phyloP scores from a whole-genome alignment of 2,113 vertebrate species.

The Oenanthe oenanthe region DNA sequence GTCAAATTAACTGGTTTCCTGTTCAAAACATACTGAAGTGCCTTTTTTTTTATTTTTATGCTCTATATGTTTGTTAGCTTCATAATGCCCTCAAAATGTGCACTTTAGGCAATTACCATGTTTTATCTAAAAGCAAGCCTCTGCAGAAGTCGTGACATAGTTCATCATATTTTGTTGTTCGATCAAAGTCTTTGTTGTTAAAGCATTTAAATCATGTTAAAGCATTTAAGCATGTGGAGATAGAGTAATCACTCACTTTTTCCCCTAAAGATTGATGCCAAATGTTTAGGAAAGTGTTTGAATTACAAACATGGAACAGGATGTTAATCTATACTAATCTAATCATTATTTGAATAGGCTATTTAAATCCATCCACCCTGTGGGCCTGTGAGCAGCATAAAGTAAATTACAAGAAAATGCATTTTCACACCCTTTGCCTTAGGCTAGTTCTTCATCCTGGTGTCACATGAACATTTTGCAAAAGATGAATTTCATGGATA shows the following conservation, averaged over 20 bases:
- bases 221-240: neutral
- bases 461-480: neutral
- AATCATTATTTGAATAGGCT: neutral
- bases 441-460: neutral
- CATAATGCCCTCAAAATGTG: neutral
- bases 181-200: neutral
- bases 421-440: neutral
- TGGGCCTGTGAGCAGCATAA: neutral
- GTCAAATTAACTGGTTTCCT: neutral
- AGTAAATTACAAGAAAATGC: slow-evolving; percentile 8
- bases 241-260: neutral
- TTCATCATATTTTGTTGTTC: neutral
- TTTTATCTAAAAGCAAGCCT: neutral
- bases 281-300: neutral
- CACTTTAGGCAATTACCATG: neutral
- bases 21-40: neutral
- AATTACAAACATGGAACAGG: neutral
- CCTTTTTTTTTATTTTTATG: neutral
- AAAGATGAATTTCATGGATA: neutral
- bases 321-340: neutral
- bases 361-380: neutral
- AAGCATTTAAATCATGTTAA: neutral
- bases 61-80: neutral
- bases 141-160: neutral
- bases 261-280: neutral